These are phyloP conservation scores for Onychomys leucogaster DNA, from an alignment of 2,797 vertebrate species.

Conservation along the genomic window DNA sequence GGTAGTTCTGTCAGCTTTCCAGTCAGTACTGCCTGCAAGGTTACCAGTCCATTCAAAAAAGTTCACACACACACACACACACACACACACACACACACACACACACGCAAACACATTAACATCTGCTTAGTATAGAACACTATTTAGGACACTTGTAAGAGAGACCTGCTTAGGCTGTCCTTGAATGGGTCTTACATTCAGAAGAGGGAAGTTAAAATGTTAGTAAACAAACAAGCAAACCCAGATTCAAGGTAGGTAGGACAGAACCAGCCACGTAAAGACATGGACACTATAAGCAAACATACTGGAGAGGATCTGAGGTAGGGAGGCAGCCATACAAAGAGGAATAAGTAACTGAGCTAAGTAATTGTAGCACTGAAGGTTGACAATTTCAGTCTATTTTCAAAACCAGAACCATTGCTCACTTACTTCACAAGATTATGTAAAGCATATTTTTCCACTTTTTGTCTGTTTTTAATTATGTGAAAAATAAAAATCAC, in stretches of 20 bases:
- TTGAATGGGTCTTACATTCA: neutral
- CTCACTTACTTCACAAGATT: neutral
- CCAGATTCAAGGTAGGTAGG: neutral
- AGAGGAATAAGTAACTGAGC: neutral
- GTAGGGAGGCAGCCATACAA: neutral
- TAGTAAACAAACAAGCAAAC: neutral
- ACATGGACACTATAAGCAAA: neutral
- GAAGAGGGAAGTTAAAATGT: neutral
- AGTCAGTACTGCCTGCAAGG: constrained; percentile 4
- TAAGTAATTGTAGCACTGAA: neutral
- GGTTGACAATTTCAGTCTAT: neutral
- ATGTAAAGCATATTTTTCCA: neutral
- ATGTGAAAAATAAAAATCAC: neutral
- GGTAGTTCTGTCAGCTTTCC: constrained; percentile 10
- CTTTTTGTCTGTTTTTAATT: neutral
- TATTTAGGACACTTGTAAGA: neutral
- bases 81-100: neutral
- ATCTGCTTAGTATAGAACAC: neutral
- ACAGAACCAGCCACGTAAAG: neutral
- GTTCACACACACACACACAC: neutral
- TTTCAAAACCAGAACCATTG: neutral
- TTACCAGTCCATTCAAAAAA: neutral
- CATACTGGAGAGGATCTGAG: neutral
- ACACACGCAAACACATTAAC: neutral
- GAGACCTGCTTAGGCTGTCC: neutral